A percentile compares a stretch with the other conserved stretches of the same genome.
These are phyloP conservation scores for Apogon talboti DNA, from an alignment of 2,797 vertebrate species.

Conservation along the genomic window DNA sequence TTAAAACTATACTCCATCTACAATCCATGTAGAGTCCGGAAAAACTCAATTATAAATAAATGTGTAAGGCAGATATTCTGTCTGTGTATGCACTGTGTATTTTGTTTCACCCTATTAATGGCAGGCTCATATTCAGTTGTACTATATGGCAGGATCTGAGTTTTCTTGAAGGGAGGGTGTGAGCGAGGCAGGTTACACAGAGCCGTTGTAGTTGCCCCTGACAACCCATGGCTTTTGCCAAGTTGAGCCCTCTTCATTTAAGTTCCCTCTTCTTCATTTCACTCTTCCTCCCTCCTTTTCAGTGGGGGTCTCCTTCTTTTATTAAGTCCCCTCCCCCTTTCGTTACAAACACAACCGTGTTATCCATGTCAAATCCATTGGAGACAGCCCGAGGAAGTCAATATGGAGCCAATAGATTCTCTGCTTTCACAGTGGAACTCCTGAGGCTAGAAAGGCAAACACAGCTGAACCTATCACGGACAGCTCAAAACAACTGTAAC, in stretches of 20 bases:
- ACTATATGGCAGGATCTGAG: constrained; percentile 34
- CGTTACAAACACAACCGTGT: constrained; percentile 76
- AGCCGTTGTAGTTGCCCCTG: constrained; percentile 72
- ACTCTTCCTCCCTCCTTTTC: constrained; percentile 54
- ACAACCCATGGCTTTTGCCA: constrained; percentile 74
- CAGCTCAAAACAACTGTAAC: constrained; percentile 34
- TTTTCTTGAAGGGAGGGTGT: constrained; percentile 26
- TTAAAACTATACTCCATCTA: constrained; percentile 58
- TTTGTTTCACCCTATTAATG: constrained; percentile 66
- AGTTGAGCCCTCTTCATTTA: constrained; percentile 71
- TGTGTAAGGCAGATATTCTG: constrained; percentile 57
- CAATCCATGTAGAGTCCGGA: constrained; percentile 39
- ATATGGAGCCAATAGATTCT: constrained; percentile 81
- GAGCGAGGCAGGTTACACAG: constrained; percentile 41
- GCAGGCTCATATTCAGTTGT: constrained; percentile 52
- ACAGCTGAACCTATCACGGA: constrained; percentile 42
- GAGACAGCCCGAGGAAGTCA: constrained; percentile 82
- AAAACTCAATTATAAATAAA: constrained; percentile 71
- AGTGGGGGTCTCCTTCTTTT: constrained; percentile 68
- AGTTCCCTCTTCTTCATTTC: constrained; percentile 58
- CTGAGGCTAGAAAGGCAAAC: constrained; percentile 53
- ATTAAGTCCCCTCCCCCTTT: constrained; percentile 69
- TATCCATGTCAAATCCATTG: constrained; percentile 87
- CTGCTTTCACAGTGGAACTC: constrained; percentile 61
- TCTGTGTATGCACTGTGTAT: constrained; percentile 43